A percentile compares a stretch with the other conserved stretches of the same genome.
Evolutionary conservation across 2,888 invertebrate genomes (phyloP).

Genomic region (Sabellastarte sp.): DNA sequence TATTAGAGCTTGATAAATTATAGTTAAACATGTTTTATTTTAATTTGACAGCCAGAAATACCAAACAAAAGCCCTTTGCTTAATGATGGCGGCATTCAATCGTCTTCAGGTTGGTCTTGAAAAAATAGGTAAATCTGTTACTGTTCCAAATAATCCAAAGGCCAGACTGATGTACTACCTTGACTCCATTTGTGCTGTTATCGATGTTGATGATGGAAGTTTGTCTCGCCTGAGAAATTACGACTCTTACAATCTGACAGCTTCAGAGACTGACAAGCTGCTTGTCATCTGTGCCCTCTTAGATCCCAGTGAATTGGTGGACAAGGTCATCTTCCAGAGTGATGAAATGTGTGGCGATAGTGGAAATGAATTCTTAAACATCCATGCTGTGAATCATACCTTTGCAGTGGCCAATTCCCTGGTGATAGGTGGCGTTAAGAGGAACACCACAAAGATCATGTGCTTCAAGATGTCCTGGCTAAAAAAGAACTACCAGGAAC

Average conservation of each 20-base stretch:
- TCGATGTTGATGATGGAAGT: not conserved
- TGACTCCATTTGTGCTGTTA: not conserved
- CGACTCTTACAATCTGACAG: not conserved
- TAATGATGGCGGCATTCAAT: not conserved
- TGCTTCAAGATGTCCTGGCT: not conserved
- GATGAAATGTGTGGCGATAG: not conserved
- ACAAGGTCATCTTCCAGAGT: not conserved
- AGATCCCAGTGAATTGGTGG: not conserved
- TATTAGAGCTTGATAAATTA: no score
- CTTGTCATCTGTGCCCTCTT: not conserved
- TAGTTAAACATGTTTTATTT: no score
- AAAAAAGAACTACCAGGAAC: not conserved
- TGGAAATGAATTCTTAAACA: not conserved
- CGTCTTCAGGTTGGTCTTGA: not conserved
- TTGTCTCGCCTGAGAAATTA: not conserved
- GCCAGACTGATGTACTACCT: slow-evolving; percentile 6
- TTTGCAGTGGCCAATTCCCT: not conserved
- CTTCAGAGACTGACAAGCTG: not conserved
- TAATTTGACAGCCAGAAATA: no score
- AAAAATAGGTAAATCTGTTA: not conserved
- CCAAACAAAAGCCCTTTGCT: no score
- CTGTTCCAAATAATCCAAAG: slow-evolving; percentile 3
- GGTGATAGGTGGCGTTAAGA: not conserved
- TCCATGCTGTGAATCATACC: not conserved
- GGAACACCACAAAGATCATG: not conserved